A percentile compares a stretch with the other conserved stretches of the same genome.
Conservation (phyloP, 2,797 vertebrate species). For the Loris lydekkerianus region DNA sequence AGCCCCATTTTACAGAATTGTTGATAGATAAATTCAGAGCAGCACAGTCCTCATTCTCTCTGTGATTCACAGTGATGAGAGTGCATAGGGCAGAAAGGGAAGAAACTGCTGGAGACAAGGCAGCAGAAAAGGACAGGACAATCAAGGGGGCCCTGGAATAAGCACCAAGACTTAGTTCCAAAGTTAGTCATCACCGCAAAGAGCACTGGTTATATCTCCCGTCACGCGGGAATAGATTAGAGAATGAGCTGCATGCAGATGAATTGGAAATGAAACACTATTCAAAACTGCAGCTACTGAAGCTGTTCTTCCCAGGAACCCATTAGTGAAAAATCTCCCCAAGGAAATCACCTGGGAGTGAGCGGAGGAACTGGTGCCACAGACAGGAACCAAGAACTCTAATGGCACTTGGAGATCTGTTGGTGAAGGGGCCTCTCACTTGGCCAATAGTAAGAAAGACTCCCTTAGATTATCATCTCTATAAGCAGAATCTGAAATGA, state of each 20-base stretch:
- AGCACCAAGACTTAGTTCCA: not conserved
- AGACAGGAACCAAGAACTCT: not conserved
- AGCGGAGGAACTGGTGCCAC: accelerated
- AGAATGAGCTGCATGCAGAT: not conserved
- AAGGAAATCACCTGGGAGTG: too few relatives aligned
- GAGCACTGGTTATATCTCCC: not conserved
- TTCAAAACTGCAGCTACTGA: not conserved
- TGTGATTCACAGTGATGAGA: not conserved
- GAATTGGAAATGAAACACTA: not conserved
- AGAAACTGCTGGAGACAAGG: not conserved
- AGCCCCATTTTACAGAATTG: not conserved
- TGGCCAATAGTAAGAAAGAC: not conserved
- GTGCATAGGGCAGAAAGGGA: accelerated
- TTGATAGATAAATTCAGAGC: not conserved
- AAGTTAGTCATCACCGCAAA: not conserved
- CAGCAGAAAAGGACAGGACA: not conserved
- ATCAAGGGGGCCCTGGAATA: too few relatives aligned
- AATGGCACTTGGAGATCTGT: not conserved
- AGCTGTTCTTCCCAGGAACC: not conserved
- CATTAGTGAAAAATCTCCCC: not conserved
- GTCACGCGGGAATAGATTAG: accelerated
- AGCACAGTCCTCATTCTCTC: not conserved
- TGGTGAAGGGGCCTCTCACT: not conserved
- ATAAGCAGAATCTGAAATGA: not conserved
- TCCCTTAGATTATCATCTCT: not conserved